Conservation (phyloP, 2,113 vertebrate species). For the Paralichthys olivaceus region DNA sequence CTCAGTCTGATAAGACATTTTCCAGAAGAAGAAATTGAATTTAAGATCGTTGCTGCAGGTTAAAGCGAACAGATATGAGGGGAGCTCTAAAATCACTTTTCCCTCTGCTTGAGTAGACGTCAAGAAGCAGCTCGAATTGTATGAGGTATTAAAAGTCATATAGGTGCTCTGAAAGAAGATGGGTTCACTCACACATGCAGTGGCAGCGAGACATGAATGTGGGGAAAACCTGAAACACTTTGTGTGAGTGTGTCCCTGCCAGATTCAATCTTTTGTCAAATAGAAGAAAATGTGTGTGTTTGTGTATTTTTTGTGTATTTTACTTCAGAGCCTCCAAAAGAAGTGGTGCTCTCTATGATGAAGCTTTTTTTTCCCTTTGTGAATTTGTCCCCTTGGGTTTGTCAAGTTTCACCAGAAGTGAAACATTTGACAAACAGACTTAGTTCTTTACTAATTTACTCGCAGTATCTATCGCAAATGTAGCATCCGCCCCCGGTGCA, state of each 20-base stretch:
- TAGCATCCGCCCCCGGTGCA: constrained; percentile 57
- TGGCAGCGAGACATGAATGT: not conserved
- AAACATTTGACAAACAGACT: constrained; percentile 60
- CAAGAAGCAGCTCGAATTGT: not conserved
- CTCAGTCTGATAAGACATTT: constrained; percentile 8
- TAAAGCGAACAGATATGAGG: not conserved
- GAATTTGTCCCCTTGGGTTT: constrained; percentile 37
- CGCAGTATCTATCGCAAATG: constrained; percentile 54
- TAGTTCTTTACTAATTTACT: constrained; percentile 60
- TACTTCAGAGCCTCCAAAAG: too few species aligned
- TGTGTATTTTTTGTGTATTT: too few species aligned
- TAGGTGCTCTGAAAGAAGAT: not conserved
- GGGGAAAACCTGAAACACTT: not conserved
- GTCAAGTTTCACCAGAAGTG: constrained; percentile 27
- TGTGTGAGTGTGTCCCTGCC: too few species aligned
- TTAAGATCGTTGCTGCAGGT: constrained; percentile 22
- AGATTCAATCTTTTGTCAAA: too few species aligned
- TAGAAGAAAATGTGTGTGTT: too few species aligned
- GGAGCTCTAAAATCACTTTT: not conserved
- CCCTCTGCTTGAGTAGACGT: not conserved
- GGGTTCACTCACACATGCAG: not conserved
- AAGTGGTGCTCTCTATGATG: not conserved
- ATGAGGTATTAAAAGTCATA: not conserved
- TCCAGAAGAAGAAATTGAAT: not conserved
- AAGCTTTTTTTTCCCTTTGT: not conserved